A percentile compares a stretch with the other conserved stretches of the same genome.
phyloP scores from a whole-genome alignment of 2,888 invertebrate species.

The Cecidostiba fungosa region DNA sequence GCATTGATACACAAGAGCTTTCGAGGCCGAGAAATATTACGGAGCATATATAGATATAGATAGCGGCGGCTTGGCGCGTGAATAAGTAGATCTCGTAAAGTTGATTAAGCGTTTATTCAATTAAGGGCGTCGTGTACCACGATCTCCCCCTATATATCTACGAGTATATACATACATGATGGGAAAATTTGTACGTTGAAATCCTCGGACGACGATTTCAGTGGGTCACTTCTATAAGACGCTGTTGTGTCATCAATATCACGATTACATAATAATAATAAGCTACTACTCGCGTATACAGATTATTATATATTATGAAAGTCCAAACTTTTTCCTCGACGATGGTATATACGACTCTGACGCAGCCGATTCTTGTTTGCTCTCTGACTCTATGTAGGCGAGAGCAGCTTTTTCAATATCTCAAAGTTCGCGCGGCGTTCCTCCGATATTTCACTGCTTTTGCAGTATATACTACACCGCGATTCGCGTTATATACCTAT shows the following conservation, averaged over 20 bases:
- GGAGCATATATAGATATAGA: not conserved
- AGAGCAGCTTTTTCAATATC: not conserved
- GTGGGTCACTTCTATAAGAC: no score
- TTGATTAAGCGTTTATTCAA: slow-evolving; percentile 60
- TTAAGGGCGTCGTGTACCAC: slow-evolving; percentile 28
- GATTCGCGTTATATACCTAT: not conserved
- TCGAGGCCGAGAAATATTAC: no score
- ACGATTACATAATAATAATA: no score
- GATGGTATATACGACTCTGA: not conserved
- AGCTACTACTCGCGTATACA: no score
- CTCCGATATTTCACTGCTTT: not conserved
- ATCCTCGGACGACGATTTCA: no score
- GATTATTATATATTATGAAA: no score
- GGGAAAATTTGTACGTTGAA: no score
- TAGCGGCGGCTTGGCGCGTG: not conserved
- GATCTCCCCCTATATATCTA: not conserved
- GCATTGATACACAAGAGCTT: not conserved
- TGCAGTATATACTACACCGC: not conserved
- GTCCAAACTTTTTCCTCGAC: no score
- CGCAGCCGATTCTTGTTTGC: not conserved
- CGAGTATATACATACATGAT: not conserved
- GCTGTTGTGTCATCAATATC: no score
- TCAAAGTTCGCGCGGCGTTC: slow-evolving; percentile 11
- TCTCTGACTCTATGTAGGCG: not conserved
- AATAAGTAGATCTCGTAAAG: slow-evolving; percentile 54